A percentile compares a stretch with the other conserved stretches of the same genome.
Conservation (phyloP, 2,797 vertebrate genomes). For the Lepilemur ruficaudatus region DNA sequence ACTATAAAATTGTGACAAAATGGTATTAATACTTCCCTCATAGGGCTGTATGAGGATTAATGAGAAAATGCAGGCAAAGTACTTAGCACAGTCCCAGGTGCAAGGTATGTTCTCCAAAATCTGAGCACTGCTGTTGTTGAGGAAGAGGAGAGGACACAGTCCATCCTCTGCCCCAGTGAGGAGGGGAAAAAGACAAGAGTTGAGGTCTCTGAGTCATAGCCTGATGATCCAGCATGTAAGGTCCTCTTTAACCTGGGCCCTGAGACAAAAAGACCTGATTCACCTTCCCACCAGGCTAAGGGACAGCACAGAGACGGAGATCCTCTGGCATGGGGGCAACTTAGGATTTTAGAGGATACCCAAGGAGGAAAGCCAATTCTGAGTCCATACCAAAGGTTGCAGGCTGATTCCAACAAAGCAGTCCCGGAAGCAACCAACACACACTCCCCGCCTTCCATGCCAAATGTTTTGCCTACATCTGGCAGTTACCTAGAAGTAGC, state of each 20-base stretch:
- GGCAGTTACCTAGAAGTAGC: not conserved
- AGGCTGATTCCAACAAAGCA: not conserved
- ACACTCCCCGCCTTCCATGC: not conserved
- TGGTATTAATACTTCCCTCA: not conserved
- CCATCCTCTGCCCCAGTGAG: not conserved
- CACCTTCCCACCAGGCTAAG: not conserved
- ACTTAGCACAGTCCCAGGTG: not conserved
- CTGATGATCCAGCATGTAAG: not conserved
- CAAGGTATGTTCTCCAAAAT: not conserved
- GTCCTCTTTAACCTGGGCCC: not conserved
- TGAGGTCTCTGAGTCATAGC: not conserved
- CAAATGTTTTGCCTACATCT: not conserved
- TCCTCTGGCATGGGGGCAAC: not conserved
- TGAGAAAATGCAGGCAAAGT: not conserved
- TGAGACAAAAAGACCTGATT: not conserved
- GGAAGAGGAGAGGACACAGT: not conserved
- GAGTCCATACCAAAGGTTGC: not conserved
- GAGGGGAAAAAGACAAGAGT: not conserved
- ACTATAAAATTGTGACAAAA: not conserved
- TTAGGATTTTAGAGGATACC: not conserved
- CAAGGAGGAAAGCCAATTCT: not conserved
- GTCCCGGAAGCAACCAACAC: not conserved
- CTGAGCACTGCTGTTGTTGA: not conserved
- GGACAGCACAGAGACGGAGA: not conserved
- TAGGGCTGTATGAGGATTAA: not conserved